These are phyloP conservation scores for Drosophila dunni DNA, from an alignment of 1,140 invertebrate genomes.

Conservation along the genomic window DNA sequence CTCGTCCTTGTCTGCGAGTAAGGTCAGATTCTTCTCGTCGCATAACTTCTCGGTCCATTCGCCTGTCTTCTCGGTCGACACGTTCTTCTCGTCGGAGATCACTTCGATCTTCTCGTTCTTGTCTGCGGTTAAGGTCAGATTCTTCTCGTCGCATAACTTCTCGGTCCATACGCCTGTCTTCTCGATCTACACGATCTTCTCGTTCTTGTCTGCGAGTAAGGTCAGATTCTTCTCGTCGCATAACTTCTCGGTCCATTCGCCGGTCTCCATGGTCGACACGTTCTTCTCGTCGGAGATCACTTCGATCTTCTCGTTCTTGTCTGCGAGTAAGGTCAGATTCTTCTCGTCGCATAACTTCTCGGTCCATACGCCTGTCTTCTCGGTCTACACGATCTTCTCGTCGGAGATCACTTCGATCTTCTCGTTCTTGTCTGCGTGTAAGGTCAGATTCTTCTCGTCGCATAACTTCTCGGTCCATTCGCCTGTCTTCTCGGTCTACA, in stretches of 20 bases:
- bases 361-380: conserved; percentile 4
- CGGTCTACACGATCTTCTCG: conserved; percentile 1
- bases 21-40: not conserved
- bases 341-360: conserved; percentile 3
- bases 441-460: conserved; percentile 5
- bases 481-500: conserved; percentile 4
- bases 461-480: not conserved
- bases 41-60: no score
- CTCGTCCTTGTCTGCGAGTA: conserved; percentile 5
- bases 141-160: not conserved
- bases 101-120: no score
- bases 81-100: no score
- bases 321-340: not conserved
- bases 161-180: no score
- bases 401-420: not conserved
- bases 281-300: not conserved
- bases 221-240: not conserved
- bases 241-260: not conserved
- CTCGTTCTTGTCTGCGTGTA: conserved; percentile 11
- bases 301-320: conserved; percentile 11
- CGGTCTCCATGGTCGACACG: not conserved
- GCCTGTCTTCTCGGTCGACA: no score
- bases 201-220: not conserved
- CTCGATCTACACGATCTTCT: not conserved
- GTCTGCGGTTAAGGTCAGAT: no score